These are phyloP conservation scores for Crossaster papposus DNA, from an alignment of 53 echinoderm and acorn worm species.

Conservation along the genomic window DNA sequence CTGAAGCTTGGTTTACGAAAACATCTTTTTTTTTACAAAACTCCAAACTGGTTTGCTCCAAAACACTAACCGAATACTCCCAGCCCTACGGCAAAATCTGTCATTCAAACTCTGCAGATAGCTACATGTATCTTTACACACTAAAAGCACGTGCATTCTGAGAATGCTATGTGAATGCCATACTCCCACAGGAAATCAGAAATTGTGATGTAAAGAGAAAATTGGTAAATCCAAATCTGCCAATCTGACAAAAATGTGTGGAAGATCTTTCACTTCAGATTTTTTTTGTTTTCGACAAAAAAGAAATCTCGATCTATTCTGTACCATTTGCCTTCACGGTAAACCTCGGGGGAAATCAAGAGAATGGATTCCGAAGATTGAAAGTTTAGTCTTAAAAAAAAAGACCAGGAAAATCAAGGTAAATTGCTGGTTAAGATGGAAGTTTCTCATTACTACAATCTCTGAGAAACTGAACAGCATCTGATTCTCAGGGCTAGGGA, in stretches of 20 bases:
- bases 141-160: neutral
- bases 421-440: neutral
- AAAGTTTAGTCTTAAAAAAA: neutral
- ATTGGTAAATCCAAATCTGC: neutral
- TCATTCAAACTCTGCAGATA: too few relatives aligned
- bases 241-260: neutral
- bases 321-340: neutral
- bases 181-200: neutral
- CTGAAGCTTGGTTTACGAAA: too few relatives aligned
- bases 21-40: too few relatives aligned
- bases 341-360: neutral
- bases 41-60: too few relatives aligned
- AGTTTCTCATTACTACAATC: neutral
- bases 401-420: neutral
- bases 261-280: neutral
- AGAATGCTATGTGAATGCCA: neutral
- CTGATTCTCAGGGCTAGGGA: neutral
- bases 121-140: neutral
- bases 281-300: neutral
- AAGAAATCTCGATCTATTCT: neutral
- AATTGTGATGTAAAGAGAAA: neutral
- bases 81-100: too few relatives aligned
- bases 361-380: neutral
- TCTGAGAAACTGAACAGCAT: neutral
- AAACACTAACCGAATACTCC: too few relatives aligned